phyloP scores from a whole-genome alignment of 92 coral and sea anemone species.

The Parazoanthus atlanticus region DNA sequence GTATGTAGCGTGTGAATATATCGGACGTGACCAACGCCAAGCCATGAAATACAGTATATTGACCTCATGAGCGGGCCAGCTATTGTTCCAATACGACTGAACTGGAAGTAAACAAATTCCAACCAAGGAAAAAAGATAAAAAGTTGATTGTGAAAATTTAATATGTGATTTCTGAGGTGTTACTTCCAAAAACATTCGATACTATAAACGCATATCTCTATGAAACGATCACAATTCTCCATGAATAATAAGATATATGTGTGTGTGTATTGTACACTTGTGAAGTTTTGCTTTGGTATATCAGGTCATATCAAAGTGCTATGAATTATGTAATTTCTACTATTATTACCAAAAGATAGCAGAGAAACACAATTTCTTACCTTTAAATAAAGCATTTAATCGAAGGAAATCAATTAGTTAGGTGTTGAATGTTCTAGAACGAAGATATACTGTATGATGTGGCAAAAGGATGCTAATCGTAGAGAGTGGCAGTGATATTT shows the following conservation, averaged over 20 bases:
- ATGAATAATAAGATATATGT: neutral
- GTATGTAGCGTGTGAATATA: neutral
- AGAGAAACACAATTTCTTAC: neutral
- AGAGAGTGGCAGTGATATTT: neutral
- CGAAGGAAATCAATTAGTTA: neutral
- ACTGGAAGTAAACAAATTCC: neutral
- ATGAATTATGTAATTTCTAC: neutral
- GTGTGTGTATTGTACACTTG: neutral
- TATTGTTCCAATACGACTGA: neutral
- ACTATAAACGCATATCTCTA: neutral
- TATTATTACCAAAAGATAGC: too few species aligned
- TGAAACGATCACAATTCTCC: neutral
- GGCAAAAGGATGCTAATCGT: too few species aligned
- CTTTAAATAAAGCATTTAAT: neutral
- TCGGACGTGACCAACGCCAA: neutral
- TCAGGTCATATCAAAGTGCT: neutral
- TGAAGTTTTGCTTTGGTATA: neutral
- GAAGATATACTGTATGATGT: neutral
- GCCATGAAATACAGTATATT: neutral
- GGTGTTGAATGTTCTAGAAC: neutral
- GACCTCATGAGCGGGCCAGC: neutral
- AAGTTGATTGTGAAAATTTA: too few species aligned
- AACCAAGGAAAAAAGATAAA: neutral
- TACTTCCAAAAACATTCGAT: neutral
- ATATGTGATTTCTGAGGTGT: neutral